Evolutionary conservation across 1,140 invertebrate genomes (phyloP).

Genomic region (Bicyclus anynana): DNA sequence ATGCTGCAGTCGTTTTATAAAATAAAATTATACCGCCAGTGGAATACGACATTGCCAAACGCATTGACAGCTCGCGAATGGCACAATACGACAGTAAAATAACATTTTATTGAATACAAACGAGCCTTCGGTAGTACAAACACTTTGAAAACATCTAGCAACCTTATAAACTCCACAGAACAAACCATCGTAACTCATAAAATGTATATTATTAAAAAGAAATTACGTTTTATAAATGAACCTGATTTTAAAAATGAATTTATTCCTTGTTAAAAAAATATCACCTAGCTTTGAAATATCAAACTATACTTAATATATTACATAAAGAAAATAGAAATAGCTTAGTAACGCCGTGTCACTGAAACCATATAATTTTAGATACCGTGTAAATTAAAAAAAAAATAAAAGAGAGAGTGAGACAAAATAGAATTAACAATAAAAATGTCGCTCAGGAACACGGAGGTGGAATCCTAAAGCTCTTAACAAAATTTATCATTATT

Average conservation of each 20-base stretch:
- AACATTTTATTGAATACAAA: background rate
- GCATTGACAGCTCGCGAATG: background rate
- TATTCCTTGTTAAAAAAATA: conserved; percentile 4
- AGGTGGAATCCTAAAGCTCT: conserved; percentile 56
- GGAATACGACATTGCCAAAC: background rate
- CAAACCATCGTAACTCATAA: background rate
- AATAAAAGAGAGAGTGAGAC: too few species aligned
- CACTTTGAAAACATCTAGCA: background rate
- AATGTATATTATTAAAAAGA: background rate
- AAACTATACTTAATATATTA: conserved; percentile 38
- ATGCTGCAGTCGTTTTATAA: conserved; percentile 38
- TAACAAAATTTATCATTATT: conserved; percentile 60
- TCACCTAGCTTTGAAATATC: conserved; percentile 11
- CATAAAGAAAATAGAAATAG: conserved; percentile 58
- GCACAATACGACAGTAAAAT: conserved; percentile 1
- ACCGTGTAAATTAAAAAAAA: conserved; percentile 35
- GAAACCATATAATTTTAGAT: conserved; percentile 36
- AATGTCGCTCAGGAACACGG: conserved; percentile 53
- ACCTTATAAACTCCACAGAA: background rate
- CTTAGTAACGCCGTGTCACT: conserved; percentile 47
- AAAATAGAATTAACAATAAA: conserved; percentile 59
- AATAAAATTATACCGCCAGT: conserved; percentile 1
- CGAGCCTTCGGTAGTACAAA: background rate
- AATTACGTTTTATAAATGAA: conserved; percentile 5
- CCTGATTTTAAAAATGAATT: conserved; percentile 6